Conservation (phyloP, 2,888 invertebrate genomes). For the Automeris io region DNA sequence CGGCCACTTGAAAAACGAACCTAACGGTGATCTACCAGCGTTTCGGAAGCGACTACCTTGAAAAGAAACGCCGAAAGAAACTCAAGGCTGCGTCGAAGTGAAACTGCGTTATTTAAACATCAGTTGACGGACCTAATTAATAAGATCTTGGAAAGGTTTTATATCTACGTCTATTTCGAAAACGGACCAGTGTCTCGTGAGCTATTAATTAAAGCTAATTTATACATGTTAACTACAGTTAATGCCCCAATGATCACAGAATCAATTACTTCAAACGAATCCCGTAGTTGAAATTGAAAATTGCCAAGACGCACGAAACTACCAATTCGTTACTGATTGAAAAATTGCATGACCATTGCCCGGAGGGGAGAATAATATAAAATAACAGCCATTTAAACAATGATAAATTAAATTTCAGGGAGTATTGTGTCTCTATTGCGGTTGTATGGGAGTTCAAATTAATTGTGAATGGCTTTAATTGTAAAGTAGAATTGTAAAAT, state of each 20-base stretch:
- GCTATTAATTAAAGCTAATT: too few species aligned
- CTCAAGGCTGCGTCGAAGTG: too few species aligned
- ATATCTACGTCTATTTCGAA: too few species aligned
- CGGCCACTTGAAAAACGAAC: too few species aligned
- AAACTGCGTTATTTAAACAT: too few species aligned
- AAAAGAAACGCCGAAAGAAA: too few species aligned
- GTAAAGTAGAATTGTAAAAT: constrained; percentile 17
- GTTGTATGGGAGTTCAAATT: constrained; percentile 26
- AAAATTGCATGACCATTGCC: constrained; percentile 62
- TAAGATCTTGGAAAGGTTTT: too few species aligned
- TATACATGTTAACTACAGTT: background rate
- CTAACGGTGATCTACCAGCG: too few species aligned
- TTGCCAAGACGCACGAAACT: constrained; percentile 21
- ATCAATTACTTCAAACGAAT: constrained; percentile 1
- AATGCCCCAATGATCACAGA: background rate
- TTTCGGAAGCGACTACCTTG: too few species aligned
- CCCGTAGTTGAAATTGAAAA: constrained; percentile 5
- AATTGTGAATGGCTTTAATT: constrained; percentile 13
- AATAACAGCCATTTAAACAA: constrained; percentile 21
- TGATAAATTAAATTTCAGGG: constrained; percentile 18
- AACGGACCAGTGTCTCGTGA: too few species aligned
- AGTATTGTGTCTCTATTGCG: constrained; percentile 23
- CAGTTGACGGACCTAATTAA: too few species aligned
- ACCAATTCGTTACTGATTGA: constrained; percentile 53
- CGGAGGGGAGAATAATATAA: constrained; percentile 28